Percentiles rank a stretch among this genome's conserved stretches.
phyloP scores from a whole-genome alignment of 2,888 invertebrate genomes.

The Amphimallon solstitiale region DNA sequence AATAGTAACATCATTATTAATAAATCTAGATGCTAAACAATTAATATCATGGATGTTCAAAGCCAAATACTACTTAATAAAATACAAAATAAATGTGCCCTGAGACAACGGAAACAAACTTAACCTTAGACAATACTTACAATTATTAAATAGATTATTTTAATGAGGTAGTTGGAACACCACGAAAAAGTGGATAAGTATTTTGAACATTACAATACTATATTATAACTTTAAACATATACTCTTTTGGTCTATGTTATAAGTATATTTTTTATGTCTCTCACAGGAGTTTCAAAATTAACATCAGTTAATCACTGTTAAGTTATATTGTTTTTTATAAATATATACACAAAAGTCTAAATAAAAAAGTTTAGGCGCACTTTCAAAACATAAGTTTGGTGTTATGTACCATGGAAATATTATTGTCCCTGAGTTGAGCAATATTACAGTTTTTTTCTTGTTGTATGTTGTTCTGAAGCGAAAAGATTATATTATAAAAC shows the following conservation, averaged over 20 bases:
- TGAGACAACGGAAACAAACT: slow-evolving; percentile 55
- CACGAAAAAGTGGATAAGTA: slow-evolving; percentile 51
- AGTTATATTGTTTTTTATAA: not conserved
- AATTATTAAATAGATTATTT: slow-evolving; percentile 49
- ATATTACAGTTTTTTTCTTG: slow-evolving; percentile 1
- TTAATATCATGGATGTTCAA: slow-evolving; percentile 18
- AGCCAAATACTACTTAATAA: slow-evolving; percentile 21
- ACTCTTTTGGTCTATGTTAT: slow-evolving; percentile 2
- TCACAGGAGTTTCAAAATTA: slow-evolving; percentile 9
- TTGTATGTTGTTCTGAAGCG: too few relatives aligned
- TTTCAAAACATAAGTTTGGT: slow-evolving; percentile 12
- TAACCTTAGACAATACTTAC: slow-evolving; percentile 53
- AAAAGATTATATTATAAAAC: not conserved
- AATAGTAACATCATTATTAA: too few relatives aligned
- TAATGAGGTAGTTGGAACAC: slow-evolving; percentile 58
- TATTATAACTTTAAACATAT: not conserved
- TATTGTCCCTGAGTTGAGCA: slow-evolving; percentile 35
- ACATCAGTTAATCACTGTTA: slow-evolving; percentile 3
- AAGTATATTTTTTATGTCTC: not conserved
- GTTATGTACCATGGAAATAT: not conserved
- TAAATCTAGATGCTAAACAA: too few relatives aligned
- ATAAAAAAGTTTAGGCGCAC: slow-evolving; percentile 12
- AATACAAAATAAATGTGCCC: slow-evolving; percentile 51
- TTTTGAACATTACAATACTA: slow-evolving; percentile 51
- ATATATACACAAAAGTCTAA: slow-evolving; percentile 25